Percentiles rank a stretch among this genome's conserved stretches.
Evolutionary conservation across 2,797 vertebrate genomes (phyloP).

Genomic region (Cyclura pinguis): DNA sequence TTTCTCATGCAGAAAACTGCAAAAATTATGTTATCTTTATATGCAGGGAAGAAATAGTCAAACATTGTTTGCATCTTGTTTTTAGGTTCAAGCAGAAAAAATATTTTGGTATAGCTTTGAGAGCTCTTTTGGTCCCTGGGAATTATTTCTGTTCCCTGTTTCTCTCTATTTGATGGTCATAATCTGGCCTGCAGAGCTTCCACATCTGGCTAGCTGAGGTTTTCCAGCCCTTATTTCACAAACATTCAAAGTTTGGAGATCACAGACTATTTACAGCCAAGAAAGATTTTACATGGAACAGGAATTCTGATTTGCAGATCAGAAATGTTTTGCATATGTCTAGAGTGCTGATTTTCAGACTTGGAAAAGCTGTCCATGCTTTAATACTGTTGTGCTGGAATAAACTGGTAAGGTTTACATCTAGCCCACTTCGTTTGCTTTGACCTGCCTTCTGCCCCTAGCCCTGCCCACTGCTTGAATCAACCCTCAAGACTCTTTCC

Average conservation of each 20-base stretch:
- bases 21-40: no score
- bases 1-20: no score
- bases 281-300: not conserved
- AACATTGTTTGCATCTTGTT: not conserved
- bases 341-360: not conserved
- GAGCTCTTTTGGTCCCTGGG: not conserved
- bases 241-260: not conserved
- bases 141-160: not conserved
- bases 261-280: not conserved
- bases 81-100: not conserved
- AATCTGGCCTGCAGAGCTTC: not conserved
- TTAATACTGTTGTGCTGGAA: not conserved
- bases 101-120: not conserved
- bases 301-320: not conserved
- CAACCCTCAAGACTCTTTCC: not conserved
- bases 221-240: not conserved
- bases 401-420: not conserved
- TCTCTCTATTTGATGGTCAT: not conserved
- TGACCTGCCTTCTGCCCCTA: not conserved
- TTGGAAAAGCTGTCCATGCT: no score
- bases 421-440: not conserved
- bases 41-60: no score
- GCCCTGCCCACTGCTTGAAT: not conserved
- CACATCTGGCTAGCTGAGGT: not conserved
- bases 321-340: not conserved